Percentiles rank a stretch among this genome's conserved stretches.
Conservation (phyloP, 1,140 invertebrate species). For the Stegodyphus mimosarum region DNA sequence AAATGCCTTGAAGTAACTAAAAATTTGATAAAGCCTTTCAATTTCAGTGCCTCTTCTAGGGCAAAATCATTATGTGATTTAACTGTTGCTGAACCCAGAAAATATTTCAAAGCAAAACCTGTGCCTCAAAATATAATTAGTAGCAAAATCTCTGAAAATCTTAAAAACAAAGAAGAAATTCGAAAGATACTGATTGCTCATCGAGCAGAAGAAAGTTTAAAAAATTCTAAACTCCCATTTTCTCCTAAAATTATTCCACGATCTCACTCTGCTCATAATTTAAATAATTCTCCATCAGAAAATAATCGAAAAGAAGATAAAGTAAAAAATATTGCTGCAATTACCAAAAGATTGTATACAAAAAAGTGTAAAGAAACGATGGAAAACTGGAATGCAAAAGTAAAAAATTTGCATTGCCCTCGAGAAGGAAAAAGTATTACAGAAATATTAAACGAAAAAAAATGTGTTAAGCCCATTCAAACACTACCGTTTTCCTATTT, state of each 20-base stretch:
- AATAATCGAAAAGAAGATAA: background rate
- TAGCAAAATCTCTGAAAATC: slow-evolving; percentile 20
- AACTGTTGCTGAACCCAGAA: background rate
- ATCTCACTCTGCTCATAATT: slow-evolving; percentile 5
- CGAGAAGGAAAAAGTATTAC: background rate
- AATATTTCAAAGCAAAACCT: slow-evolving; percentile 46
- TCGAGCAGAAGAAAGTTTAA: slow-evolving; percentile 39
- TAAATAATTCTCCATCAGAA: background rate
- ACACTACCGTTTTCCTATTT: slow-evolving; percentile 27
- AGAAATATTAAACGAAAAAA: background rate
- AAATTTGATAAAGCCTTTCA: slow-evolving; percentile 27
- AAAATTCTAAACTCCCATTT: slow-evolving; percentile 25
- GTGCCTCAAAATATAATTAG: slow-evolving; percentile 30
- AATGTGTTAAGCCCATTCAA: background rate
- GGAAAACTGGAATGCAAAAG: slow-evolving; percentile 38
- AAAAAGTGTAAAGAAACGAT: slow-evolving; percentile 33
- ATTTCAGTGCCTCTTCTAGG: background rate
- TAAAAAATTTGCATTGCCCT: background rate
- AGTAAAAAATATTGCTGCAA: slow-evolving; percentile 17
- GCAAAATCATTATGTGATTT: slow-evolving; percentile 6
- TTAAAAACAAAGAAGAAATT: slow-evolving; percentile 41
- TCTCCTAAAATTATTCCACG: slow-evolving; percentile 8
- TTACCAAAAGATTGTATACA: slow-evolving; percentile 29
- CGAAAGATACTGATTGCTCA: slow-evolving; percentile 29
- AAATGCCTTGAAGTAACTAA: slow-evolving; percentile 17